Base-by-base conservation (phyloP, 2,113 vertebrate species). In the Syngnathus scovelli region DNA sequence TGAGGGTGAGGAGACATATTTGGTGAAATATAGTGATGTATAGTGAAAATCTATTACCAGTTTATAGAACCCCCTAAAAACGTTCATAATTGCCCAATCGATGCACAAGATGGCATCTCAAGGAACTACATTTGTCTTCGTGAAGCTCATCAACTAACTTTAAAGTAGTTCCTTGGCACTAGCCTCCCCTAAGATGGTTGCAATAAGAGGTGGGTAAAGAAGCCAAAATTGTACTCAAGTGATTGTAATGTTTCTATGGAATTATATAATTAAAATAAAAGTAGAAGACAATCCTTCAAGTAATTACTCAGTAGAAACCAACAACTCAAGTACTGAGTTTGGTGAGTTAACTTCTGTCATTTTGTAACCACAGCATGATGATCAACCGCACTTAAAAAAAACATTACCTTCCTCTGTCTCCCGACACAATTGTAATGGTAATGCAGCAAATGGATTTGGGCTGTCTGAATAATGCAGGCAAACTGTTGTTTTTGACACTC, bases 391-490 rank as follows among this genome's bases (percentile, higher is more conserved):
- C n/a, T 21, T 2, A 52, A 38, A 60, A 56, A 5, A 27, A 27
- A 33, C 2, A 5, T 62, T 69, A 38, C 66, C 59, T 18, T 49
- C 61, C 44, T 41, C 71, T 38, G 7, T 68, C 58, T 64, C 54
- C n/a, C 18, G n/a, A 43, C n/a, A 41, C 38, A 23, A 61, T 12
- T 43, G 37, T 60, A 38, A 58, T 12, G 19, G 74, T 82, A 85
- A 83, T 82, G 75, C 70, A 76, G 63, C 74, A 61, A 58, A 65
- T 71, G 70, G 65, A 80, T 66, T 41, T 80, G 72, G 78, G 75
- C 83, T 68, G 80, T 79, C 84, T 86, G 79, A 85, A 89, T 86
- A 85, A 87, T 89, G 78, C 73, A 41, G 19, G 37, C 19, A 13
- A 58, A 13, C 27, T 2, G 33, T 33, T 58, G 27, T 27, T 12